Evolutionary conservation across 2,888 invertebrate genomes (phyloP).

Genomic region (Papilio protenor): DNA sequence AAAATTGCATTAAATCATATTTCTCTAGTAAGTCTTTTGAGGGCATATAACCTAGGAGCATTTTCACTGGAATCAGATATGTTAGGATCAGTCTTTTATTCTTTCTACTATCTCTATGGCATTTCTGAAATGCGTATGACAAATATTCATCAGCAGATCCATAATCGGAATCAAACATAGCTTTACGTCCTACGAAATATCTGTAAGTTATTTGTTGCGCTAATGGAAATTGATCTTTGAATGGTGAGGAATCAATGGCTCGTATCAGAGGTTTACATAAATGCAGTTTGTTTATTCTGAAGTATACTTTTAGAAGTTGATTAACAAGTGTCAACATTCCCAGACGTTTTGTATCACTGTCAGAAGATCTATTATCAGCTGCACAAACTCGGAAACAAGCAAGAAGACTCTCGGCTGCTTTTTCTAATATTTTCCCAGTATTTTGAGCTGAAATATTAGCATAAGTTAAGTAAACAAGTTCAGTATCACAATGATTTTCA

Average conservation of each 20-base stretch:
- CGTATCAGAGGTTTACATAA: conserved; percentile 97
- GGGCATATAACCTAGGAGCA: conserved; percentile 98
- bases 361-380: conserved; percentile 95
- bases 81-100: conserved; percentile 97
- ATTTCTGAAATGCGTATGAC: conserved; percentile 96
- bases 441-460: conserved; percentile 69
- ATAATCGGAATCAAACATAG: conserved; percentile 99
- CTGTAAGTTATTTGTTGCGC: conserved; percentile 98
- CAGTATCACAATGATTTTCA: background rate
- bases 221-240: conserved; percentile 94
- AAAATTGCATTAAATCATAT: conserved; percentile 95
- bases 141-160: conserved; percentile 96
- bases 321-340: conserved; percentile 98
- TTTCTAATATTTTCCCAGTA: conserved; percentile 91
- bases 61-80: conserved; percentile 98
- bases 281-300: conserved; percentile 95
- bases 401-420: conserved; percentile 96
- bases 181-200: conserved; percentile 98
- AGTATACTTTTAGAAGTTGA: conserved; percentile 97
- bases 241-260: conserved; percentile 96
- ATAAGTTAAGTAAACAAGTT: background rate
- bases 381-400: conserved; percentile 97
- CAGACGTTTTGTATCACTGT: conserved; percentile 96
- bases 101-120: conserved; percentile 90
- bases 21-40: conserved; percentile 90